Conservation (phyloP, 1,140 invertebrate genomes). For the Nylanderia fulva region DNA sequence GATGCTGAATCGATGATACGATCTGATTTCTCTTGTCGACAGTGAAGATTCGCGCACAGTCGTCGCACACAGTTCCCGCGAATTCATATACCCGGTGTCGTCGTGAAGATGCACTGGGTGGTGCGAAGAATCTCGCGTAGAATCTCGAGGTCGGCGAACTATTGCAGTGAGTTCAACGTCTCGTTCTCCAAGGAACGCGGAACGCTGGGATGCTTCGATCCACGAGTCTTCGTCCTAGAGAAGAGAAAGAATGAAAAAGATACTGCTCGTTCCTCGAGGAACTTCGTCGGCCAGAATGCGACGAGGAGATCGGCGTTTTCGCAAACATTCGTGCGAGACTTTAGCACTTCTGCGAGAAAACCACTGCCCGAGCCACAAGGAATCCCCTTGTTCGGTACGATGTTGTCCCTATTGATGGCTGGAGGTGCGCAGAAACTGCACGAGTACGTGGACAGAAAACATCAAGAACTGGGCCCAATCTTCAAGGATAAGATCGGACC, state of each 20-base stretch:
- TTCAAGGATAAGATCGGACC: constrained; percentile 91
- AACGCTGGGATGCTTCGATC: not conserved
- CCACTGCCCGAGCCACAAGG: constrained; percentile 81
- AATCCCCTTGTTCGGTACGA: constrained; percentile 81
- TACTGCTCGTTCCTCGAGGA: not conserved
- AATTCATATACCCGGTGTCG: not conserved
- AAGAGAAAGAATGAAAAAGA: not conserved
- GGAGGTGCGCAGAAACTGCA: constrained; percentile 87
- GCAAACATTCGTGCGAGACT: not conserved
- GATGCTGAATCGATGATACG: constrained; percentile 34
- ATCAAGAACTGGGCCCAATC: constrained; percentile 91
- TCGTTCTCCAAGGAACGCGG: not conserved
- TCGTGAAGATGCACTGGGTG: constrained; percentile 38
- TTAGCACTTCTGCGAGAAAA: not conserved
- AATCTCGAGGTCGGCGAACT: not conserved
- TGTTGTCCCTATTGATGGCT: constrained; percentile 77
- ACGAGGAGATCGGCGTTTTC: not conserved
- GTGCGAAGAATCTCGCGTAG: constrained; percentile 13
- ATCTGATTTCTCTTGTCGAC: constrained; percentile 42
- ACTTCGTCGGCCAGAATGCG: not conserved
- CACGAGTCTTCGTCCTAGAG: not conserved
- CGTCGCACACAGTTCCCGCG: not conserved
- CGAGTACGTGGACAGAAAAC: constrained; percentile 90
- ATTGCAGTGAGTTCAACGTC: not conserved
- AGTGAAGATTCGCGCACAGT: not conserved